A percentile compares a stretch with the other conserved stretches of the same genome.
phyloP scores from a whole-genome alignment of 2,113 vertebrate genomes.

The Theropithecus gelada region DNA sequence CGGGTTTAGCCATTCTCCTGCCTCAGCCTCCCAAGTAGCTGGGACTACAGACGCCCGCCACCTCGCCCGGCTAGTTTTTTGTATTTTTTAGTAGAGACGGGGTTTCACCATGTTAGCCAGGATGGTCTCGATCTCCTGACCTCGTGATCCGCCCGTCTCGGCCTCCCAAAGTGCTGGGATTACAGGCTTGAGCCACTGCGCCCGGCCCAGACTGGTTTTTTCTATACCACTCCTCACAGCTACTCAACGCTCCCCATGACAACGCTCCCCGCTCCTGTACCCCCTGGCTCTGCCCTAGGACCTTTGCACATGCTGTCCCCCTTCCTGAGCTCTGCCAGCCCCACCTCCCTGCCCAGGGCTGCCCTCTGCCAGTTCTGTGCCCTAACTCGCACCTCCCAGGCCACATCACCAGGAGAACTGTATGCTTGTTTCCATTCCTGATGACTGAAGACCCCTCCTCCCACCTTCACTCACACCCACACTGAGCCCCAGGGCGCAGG shows the following conservation, averaged over 20 bases:
- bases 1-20: no score
- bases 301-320: not conserved
- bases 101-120: no score
- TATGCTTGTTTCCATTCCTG: not conserved
- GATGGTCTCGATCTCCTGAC: no score
- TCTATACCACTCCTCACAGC: not conserved
- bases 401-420: not conserved
- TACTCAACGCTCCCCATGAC: not conserved
- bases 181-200: no score
- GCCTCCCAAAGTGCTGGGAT: no score
- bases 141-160: no score
- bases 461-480: accelerated
- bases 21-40: no score
- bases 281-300: not conserved
- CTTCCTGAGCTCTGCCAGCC: not conserved
- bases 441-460: not conserved
- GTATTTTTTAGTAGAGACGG: no score
- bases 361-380: not conserved
- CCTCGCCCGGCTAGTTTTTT: no score
- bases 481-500: not conserved
- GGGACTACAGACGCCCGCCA: no score
- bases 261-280: no score
- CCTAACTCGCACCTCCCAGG: not conserved
- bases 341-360: not conserved
- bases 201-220: no score